Evolutionary conservation across 1,140 invertebrate species (phyloP).

Genomic region (Babylonia areolata): DNA sequence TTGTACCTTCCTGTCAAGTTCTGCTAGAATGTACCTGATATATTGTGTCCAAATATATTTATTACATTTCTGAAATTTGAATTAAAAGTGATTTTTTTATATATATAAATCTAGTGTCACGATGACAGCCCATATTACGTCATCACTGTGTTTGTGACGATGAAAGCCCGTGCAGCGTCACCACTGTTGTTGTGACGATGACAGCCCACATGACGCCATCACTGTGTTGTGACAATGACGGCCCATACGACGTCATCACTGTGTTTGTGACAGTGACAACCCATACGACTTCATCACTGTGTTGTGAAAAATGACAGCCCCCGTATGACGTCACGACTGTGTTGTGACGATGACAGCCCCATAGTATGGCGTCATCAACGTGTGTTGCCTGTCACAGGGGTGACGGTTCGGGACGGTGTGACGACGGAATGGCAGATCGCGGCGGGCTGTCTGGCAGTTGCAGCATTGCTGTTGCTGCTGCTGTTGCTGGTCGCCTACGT

Average conservation of each 20-base stretch:
- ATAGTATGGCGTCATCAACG: too few relatives aligned
- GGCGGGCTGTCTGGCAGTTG: slow-evolving; percentile 49
- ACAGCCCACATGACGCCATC: neutral
- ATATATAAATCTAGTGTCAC: too few relatives aligned
- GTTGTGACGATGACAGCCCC: too few relatives aligned
- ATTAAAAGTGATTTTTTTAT: too few relatives aligned
- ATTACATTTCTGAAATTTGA: too few relatives aligned
- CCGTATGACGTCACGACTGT: too few relatives aligned
- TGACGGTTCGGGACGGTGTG: neutral
- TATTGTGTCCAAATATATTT: too few relatives aligned
- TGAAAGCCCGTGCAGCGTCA: too few relatives aligned
- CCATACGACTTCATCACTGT: neutral
- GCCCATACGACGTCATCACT: too few relatives aligned
- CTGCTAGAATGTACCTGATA: too few relatives aligned
- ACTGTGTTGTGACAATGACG: neutral
- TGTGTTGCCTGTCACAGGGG: slow-evolving; percentile 19
- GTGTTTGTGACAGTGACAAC: neutral
- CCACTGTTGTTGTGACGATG: neutral
- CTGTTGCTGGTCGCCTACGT: slow-evolving; percentile 56
- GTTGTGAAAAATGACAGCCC: too few relatives aligned
- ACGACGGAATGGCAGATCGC: slow-evolving; percentile 40
- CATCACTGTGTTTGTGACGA: neutral
- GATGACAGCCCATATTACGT: neutral
- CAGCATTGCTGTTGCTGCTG: slow-evolving; percentile 42
- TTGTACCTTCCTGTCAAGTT: too few relatives aligned